A percentile compares a stretch with the other conserved stretches of the same genome.
These are phyloP conservation scores for Helarctos malayanus DNA, from an alignment of 2,797 vertebrate genomes.

Conservation along the genomic window DNA sequence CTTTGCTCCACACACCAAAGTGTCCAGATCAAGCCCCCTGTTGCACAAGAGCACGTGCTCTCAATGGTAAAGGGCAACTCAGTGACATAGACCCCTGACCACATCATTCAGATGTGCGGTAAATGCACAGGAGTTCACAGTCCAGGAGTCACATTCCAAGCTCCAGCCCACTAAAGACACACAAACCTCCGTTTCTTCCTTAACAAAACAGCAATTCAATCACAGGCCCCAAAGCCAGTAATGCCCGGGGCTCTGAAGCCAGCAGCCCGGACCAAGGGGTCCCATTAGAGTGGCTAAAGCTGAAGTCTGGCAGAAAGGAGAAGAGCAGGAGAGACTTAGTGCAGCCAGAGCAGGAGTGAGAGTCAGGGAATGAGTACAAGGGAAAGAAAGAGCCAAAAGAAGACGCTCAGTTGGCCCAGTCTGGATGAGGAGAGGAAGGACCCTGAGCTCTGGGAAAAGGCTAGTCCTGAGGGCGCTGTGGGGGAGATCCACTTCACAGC, in stretches of 20 bases:
- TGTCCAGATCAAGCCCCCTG: neutral
- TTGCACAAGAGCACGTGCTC: neutral
- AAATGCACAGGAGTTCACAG: neutral
- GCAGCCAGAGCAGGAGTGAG: neutral
- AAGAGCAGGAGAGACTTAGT: neutral
- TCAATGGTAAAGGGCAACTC: neutral
- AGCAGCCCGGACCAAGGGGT: neutral
- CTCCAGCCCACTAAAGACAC: neutral
- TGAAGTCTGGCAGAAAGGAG: neutral
- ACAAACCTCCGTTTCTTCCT: neutral
- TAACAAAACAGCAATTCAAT: neutral
- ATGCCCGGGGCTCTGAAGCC: neutral
- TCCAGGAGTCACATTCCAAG: neutral
- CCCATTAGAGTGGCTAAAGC: neutral
- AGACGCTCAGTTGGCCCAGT: neutral
- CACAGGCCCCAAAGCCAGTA: neutral
- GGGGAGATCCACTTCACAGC: rapidly evolving
- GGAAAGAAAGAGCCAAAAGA: neutral
- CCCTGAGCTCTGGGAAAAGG: neutral
- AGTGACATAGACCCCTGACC: neutral
- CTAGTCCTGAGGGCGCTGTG: too few relatives aligned
- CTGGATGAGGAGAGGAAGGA: neutral
- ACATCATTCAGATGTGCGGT: neutral
- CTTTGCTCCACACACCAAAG: neutral
- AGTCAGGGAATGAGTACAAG: neutral